A percentile compares a stretch with the other conserved stretches of the same genome.
phyloP scores from a whole-genome alignment of 2,888 invertebrate species.

The Spicauda simplicius region DNA sequence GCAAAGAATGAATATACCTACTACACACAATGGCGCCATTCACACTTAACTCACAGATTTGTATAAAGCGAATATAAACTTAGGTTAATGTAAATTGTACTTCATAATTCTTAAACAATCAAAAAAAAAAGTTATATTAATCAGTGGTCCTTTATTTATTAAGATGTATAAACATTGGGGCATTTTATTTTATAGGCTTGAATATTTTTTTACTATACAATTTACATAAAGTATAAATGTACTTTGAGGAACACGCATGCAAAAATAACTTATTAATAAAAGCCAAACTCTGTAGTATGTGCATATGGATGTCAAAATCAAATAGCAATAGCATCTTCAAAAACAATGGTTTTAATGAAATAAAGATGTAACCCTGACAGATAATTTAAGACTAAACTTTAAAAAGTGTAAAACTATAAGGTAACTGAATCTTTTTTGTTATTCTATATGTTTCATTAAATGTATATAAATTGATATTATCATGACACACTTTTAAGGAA shows the following conservation, averaged over 20 bases:
- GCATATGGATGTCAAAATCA: neutral
- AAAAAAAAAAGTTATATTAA: slow-evolving; percentile 16
- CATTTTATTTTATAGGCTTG: slow-evolving; percentile 8
- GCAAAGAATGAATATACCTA: slow-evolving; percentile 14
- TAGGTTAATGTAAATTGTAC: slow-evolving; percentile 20
- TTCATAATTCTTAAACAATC: slow-evolving; percentile 6
- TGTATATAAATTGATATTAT: no score
- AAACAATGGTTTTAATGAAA: no score
- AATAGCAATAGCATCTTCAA: no score
- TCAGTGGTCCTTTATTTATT: slow-evolving; percentile 39
- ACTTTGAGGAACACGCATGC: neutral
- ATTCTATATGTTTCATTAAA: no score
- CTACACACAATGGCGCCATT: slow-evolving; percentile 22
- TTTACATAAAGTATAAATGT: neutral
- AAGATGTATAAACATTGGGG: slow-evolving; percentile 35
- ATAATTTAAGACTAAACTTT: no score
- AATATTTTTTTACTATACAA: neutral
- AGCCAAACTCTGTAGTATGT: neutral
- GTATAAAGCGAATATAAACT: slow-evolving; percentile 10
- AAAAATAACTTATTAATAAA: neutral
- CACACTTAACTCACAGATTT: slow-evolving; percentile 8
- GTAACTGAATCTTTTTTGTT: no score
- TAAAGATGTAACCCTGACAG: no score
- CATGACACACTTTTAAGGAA: neutral
- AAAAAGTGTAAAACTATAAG: no score